Evolutionary conservation across 1,140 invertebrate species (phyloP).

Genomic region (Theocolax elegans): DNA sequence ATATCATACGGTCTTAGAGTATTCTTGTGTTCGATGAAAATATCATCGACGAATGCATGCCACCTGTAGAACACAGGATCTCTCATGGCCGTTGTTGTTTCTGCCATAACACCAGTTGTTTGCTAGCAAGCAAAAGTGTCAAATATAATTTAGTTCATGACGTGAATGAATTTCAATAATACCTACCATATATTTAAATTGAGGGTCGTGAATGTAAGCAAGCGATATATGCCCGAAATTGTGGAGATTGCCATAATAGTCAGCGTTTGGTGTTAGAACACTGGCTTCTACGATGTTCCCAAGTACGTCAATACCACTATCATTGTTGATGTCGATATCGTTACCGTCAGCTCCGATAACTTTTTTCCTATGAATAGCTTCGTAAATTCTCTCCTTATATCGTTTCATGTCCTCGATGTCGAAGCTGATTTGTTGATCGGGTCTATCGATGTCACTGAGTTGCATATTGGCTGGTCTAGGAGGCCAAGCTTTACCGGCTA

Average conservation of each 20-base stretch:
- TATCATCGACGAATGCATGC: too few relatives aligned
- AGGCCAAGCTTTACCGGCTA: slow-evolving; percentile 74
- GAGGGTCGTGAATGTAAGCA: slow-evolving; percentile 78
- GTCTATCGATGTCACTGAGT: slow-evolving; percentile 74
- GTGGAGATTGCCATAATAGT: slow-evolving; percentile 79
- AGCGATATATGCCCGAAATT: slow-evolving; percentile 78
- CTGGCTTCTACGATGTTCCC: slow-evolving; percentile 83
- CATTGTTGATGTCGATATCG: slow-evolving; percentile 71
- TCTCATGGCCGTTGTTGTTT: too few relatives aligned
- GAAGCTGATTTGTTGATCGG: slow-evolving; percentile 73
- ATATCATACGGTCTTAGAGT: slow-evolving; percentile 74
- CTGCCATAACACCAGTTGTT: too few relatives aligned
- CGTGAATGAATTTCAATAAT: not conserved
- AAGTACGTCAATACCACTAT: slow-evolving; percentile 80
- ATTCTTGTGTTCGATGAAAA: slow-evolving; percentile 80
- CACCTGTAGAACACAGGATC: too few relatives aligned
- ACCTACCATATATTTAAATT: slow-evolving; percentile 73
- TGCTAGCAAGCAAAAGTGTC: too few relatives aligned
- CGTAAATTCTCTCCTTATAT: slow-evolving; percentile 80
- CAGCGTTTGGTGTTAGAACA: slow-evolving; percentile 75
- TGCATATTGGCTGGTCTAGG: slow-evolving; percentile 70
- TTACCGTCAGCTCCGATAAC: slow-evolving; percentile 68
- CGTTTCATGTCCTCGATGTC: slow-evolving; percentile 78
- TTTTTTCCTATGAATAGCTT: slow-evolving; percentile 78
- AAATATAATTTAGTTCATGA: too few relatives aligned